A percentile compares a stretch with the other conserved stretches of the same genome.
Evolutionary conservation across 2,797 vertebrate genomes (phyloP).

Genomic region (Hippopotamyrus pictus): DNA sequence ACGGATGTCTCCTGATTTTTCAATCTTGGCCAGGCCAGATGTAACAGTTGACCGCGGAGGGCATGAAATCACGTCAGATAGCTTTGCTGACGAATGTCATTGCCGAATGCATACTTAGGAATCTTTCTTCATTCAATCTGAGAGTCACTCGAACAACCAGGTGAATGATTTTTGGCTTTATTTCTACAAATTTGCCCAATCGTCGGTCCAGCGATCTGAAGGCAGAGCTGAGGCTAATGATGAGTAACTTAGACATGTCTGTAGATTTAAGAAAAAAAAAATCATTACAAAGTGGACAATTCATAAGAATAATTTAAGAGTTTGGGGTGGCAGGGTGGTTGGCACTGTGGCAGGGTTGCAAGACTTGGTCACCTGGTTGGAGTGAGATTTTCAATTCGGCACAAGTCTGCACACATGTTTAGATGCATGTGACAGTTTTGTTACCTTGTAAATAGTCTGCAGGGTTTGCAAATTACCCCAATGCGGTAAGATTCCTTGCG

Average conservation of each 20-base stretch:
- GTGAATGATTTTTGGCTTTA: neutral
- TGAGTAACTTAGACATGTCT: neutral
- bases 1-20: neutral
- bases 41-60: neutral
- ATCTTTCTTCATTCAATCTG: neutral
- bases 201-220: neutral
- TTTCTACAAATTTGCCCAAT: neutral
- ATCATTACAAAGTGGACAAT: neutral
- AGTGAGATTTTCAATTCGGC: neutral
- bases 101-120: neutral
- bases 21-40: neutral
- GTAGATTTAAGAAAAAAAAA: neutral
- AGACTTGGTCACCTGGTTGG: neutral
- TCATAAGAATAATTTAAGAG: neutral
- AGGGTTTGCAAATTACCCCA: neutral
- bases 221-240: neutral
- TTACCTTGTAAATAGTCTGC: neutral
- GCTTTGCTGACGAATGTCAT: neutral
- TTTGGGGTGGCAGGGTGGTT: neutral
- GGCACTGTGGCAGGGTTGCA: neutral
- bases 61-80: neutral
- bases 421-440: neutral
- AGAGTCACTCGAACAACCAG: neutral
- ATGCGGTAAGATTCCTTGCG: neutral
- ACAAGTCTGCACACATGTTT: neutral